Percentiles rank a stretch among this genome's conserved stretches.
Evolutionary conservation across 2,113 vertebrate species (phyloP).

Genomic region (Catagonus wagneri): DNA sequence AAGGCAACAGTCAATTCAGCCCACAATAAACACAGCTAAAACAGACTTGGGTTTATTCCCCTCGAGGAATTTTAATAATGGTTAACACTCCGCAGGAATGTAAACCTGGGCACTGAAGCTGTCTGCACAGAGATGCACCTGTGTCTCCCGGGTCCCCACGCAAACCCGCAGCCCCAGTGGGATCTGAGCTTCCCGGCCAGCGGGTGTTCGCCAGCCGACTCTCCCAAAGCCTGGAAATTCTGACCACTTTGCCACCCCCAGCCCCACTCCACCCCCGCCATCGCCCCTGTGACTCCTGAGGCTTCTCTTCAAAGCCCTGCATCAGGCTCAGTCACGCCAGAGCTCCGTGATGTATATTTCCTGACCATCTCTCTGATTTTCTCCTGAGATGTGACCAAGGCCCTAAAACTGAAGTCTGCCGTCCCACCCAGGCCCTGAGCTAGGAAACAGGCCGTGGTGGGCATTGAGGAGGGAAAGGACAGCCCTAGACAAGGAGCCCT

Average conservation of each 20-base stretch:
- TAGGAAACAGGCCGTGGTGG: not conserved
- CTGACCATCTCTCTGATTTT: not conserved
- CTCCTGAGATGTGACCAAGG: not conserved
- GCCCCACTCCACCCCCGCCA: not conserved
- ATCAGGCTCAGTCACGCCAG: fast-evolving
- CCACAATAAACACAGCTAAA: not conserved
- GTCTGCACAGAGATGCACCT: not conserved
- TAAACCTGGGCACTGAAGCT: not conserved
- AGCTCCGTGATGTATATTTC: not conserved
- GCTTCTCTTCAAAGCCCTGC: not conserved
- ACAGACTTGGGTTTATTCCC: not conserved
- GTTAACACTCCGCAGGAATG: not conserved
- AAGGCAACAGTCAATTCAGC: not conserved
- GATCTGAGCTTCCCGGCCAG: not conserved
- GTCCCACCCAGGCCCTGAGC: not conserved
- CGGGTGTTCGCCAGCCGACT: fast-evolving
- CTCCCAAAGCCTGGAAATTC: not conserved
- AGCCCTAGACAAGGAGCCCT: not conserved
- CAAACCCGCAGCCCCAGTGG: not conserved
- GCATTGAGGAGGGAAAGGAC: not conserved
- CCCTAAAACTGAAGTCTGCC: not conserved
- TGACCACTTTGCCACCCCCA: not conserved
- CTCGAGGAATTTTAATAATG: not conserved
- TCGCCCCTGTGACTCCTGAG: not conserved
- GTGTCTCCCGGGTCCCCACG: fast-evolving